Evolutionary conservation across 2,113 vertebrate species (phyloP), one percentile per base, ranked within the genome.

Genomic region (Ptychochromis oligacanthus): DNA sequence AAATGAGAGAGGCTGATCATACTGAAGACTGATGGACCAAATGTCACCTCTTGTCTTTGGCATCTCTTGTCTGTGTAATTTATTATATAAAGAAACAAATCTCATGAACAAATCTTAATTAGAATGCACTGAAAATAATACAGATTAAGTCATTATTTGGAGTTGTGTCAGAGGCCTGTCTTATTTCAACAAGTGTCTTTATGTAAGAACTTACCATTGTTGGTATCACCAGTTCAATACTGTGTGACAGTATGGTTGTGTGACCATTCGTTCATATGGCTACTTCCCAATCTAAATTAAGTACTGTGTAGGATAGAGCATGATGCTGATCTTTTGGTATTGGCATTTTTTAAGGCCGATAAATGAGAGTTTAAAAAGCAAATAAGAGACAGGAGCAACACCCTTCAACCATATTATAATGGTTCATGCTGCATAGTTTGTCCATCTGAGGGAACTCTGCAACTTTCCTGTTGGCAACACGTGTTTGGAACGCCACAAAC

Each of bases 31-130:
- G 40, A 80, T 28, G 18, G 75, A 72, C 49, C 10, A 80, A 52
- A 61, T 64, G 77, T 86, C 56, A 11, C 14, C 4, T 6, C 64
- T 74, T 40, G 26, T 70, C 55, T 70, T 43, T 55, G 83, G 6
- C 72, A 20, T 74, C 36, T 75, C 20, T 56, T 24, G 18, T 46
- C 28, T 34, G 0, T n/a, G 31, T 70, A 61, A 84, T 84, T 80
- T 75, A 56, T 55, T 22, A 12, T 60, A 84, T 84, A 58, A 64
- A 65, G 34, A 76, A 55, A 64, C 43, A 81, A 55, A 31, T 20
- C 20, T 49, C 49, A 46, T 89, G n/a, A n/a, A n/a, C n/a, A n/a
- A n/a, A n/a, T n/a, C n/a, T 70, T 77, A 61, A 52, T 26, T 3
- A 31, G 10, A 24, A 5, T 75, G 57, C 20, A 24, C n/a, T 57